A percentile compares a stretch with the other conserved stretches of the same genome.
These are phyloP conservation scores for Pica pica DNA, from an alignment of 2,113 vertebrate genomes.

Conservation along the genomic window DNA sequence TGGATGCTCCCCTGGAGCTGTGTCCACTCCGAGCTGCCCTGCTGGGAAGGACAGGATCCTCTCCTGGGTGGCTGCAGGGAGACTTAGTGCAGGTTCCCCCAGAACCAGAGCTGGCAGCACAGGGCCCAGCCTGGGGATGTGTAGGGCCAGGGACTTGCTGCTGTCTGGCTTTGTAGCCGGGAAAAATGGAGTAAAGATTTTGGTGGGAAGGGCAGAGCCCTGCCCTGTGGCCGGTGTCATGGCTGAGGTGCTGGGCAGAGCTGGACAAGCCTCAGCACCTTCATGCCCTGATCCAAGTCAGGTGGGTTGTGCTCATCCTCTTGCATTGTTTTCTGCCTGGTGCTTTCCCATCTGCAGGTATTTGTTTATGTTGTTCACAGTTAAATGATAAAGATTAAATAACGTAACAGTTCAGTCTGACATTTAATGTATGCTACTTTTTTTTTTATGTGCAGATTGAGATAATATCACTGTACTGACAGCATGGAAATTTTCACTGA, in stretches of 20 bases:
- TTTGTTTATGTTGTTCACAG: background rate
- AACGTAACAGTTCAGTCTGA: accelerated
- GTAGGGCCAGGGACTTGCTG: too few species aligned
- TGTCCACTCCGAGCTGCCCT: accelerated
- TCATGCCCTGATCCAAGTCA: background rate
- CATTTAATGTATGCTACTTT: background rate
- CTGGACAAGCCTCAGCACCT: accelerated
- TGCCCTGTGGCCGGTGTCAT: accelerated
- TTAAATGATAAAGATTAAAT: background rate
- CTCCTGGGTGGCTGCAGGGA: too few species aligned
- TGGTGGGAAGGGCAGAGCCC: background rate
- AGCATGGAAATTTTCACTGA: background rate
- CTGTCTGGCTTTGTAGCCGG: accelerated
- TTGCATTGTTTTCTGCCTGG: background rate
- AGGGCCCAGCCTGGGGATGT: too few species aligned
- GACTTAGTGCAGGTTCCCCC: background rate
- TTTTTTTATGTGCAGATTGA: background rate
- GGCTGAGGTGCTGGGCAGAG: background rate
- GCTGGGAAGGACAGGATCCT: background rate
- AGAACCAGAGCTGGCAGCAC: background rate
- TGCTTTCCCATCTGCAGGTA: background rate
- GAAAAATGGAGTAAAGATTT: background rate
- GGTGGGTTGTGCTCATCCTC: accelerated
- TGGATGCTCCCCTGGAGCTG: background rate
- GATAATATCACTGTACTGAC: background rate